phyloP scores from a whole-genome alignment of 2,888 invertebrate species.

The Eretmocerus hayati region DNA sequence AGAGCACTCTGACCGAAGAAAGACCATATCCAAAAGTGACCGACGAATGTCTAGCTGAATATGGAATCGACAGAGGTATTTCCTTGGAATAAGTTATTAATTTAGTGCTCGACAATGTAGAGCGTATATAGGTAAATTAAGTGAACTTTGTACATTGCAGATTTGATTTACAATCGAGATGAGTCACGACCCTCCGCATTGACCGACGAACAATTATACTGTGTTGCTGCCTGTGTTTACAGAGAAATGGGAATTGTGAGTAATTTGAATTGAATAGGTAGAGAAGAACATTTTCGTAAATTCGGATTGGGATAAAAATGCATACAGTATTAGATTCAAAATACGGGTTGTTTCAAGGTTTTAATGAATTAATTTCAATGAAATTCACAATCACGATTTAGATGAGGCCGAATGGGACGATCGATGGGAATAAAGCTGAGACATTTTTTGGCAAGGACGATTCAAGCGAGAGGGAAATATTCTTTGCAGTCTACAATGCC shows the following conservation, averaged over 20 bases:
- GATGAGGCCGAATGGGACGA: slow-evolving; percentile 10
- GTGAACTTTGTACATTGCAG: no score
- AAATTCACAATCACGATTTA: neutral
- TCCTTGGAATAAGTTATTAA: neutral
- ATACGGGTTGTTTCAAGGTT: neutral
- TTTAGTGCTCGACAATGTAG: no score
- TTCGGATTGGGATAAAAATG: neutral
- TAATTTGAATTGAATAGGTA: neutral
- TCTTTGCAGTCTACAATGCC: slow-evolving; percentile 2
- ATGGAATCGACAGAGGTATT: slow-evolving; percentile 8
- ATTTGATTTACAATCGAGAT: no score
- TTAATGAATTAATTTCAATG: neutral
- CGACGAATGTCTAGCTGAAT: slow-evolving; percentile 1
- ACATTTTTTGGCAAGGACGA: neutral
- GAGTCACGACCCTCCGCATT: neutral
- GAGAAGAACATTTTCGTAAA: neutral
- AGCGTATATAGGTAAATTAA: no score
- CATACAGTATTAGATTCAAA: neutral
- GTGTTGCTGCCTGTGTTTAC: slow-evolving; percentile 11
- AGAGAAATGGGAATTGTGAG: slow-evolving; percentile 9
- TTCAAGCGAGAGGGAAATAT: slow-evolving; percentile 1
- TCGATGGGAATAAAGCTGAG: slow-evolving; percentile 1
- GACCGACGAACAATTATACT: slow-evolving; percentile 6
- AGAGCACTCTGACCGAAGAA: no score
- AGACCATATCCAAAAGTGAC: neutral